phyloP scores from a whole-genome alignment of 2,888 invertebrate genomes.

The Eristalis tenax region DNA sequence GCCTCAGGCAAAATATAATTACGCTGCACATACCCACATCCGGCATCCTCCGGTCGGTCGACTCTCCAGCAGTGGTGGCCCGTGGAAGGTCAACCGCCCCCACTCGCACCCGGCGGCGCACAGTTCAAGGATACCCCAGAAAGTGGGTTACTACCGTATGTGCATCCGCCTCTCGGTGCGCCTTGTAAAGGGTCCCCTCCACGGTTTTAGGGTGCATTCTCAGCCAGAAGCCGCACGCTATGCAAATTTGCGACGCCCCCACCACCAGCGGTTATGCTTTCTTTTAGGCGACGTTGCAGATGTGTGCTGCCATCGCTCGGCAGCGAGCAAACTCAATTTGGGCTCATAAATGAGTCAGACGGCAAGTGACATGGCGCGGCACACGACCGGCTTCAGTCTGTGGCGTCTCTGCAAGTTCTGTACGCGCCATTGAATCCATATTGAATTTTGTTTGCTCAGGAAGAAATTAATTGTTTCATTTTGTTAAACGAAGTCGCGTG shows the following conservation, averaged over 20 bases:
- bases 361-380: neutral
- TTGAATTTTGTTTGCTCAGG: neutral
- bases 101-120: neutral
- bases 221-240: neutral
- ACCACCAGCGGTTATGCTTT: neutral
- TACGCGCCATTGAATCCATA: neutral
- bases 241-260: neutral
- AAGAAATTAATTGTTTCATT: slow-evolving; percentile 1
- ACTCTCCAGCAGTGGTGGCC: neutral
- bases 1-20: neutral
- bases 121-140: neutral
- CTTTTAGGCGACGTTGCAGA: neutral
- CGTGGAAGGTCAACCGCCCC: neutral
- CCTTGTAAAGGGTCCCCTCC: neutral
- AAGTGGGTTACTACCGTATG: neutral
- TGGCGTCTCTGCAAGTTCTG: neutral
- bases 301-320: neutral
- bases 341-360: neutral
- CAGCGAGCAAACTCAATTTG: neutral
- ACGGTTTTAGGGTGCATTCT: neutral
- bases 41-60: neutral
- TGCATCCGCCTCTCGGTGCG: no score
- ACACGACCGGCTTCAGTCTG: neutral
- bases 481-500: neutral
- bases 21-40: neutral